Conservation (phyloP, 1,140 invertebrate species). For the Cardiocondyla obscurior region DNA sequence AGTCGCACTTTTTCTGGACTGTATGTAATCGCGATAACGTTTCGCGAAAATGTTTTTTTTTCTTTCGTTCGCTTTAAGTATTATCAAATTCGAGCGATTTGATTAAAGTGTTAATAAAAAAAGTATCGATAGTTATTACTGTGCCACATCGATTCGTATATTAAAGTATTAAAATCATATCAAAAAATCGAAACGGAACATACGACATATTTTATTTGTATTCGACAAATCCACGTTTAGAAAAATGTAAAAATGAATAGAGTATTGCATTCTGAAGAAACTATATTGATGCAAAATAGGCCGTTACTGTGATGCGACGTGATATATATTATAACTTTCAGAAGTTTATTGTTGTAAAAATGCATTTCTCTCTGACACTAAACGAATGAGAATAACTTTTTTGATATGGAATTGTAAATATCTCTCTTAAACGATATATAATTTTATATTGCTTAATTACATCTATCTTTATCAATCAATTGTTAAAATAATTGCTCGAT, state of each 20-base stretch:
- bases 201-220: constrained; percentile 20
- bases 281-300: constrained; percentile 57
- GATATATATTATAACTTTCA: neutral
- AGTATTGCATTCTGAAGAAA: constrained; percentile 28
- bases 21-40: neutral
- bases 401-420: neutral
- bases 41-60: constrained; percentile 5
- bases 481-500: neutral
- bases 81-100: constrained; percentile 1
- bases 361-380: neutral
- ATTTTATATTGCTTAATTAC: neutral
- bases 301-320: constrained; percentile 12
- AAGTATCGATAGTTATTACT: neutral
- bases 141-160: neutral
- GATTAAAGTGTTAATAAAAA: constrained; percentile 15
- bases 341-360: constrained; percentile 6
- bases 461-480: neutral
- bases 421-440: neutral
- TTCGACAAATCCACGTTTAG: neutral
- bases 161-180: constrained; percentile 31
- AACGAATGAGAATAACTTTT: neutral
- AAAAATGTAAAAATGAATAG: constrained; percentile 52
- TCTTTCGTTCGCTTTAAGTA: neutral
- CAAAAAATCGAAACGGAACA: constrained; percentile 2
- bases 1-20: neutral